Conservation (phyloP, 1,140 invertebrate genomes). For the Kradibia gibbosae region DNA sequence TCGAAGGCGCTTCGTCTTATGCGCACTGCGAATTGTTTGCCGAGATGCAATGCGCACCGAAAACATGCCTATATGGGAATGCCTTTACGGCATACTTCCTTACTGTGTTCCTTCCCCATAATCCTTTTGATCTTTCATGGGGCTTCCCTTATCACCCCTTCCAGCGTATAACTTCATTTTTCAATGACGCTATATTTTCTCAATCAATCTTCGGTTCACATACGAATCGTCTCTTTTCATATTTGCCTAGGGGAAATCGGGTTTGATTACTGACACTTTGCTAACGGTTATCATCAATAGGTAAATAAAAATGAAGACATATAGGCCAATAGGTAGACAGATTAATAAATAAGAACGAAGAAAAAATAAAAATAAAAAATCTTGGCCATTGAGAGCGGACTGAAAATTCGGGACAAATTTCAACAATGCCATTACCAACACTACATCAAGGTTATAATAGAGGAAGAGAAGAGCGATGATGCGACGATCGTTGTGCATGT, state of each 20-base stretch:
- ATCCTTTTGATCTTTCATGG: too few species aligned
- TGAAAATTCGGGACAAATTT: slow-evolving; percentile 62
- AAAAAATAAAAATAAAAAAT: neutral
- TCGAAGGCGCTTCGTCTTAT: neutral
- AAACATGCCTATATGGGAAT: too few species aligned
- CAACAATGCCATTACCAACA: slow-evolving; percentile 31
- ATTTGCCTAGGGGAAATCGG: slow-evolving; percentile 22
- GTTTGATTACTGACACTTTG: too few species aligned
- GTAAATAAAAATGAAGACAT: neutral
- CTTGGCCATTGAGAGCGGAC: neutral
- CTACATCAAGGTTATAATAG: neutral
- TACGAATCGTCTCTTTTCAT: neutral
- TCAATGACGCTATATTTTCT: slow-evolving; percentile 19
- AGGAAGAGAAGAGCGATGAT: neutral
- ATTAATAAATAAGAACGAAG: neutral
- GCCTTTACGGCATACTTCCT: slow-evolving; percentile 7
- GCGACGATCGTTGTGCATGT: slow-evolving; percentile 48
- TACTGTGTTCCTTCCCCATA: too few species aligned
- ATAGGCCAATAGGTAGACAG: neutral
- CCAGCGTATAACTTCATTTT: neutral
- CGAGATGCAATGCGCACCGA: neutral
- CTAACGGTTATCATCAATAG: too few species aligned
- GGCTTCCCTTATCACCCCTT: too few species aligned
- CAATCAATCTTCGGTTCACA: neutral
- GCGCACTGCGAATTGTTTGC: neutral